Evolutionary conservation across 2,888 invertebrate genomes (phyloP).

Genomic region (Ichneumoninae sp.): DNA sequence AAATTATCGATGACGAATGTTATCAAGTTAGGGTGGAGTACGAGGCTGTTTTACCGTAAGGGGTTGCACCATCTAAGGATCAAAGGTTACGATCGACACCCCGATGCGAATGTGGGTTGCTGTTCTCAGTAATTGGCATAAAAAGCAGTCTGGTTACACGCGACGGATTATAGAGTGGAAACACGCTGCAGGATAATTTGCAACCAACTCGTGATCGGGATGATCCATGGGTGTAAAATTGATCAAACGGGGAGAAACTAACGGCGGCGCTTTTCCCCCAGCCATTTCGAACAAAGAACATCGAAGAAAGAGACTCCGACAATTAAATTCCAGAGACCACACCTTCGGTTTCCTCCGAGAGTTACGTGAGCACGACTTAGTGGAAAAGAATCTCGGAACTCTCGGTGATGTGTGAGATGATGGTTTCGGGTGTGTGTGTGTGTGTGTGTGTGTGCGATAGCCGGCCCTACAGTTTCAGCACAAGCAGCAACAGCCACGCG

Average conservation of each 20-base stretch:
- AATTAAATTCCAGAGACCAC: slow-evolving; percentile 79
- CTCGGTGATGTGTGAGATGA: slow-evolving; percentile 4
- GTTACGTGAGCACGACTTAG: slow-evolving; percentile 69
- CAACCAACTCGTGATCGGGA: no score
- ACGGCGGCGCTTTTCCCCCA: slow-evolving; percentile 8
- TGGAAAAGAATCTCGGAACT: slow-evolving; percentile 72
- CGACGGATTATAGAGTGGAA: background rate
- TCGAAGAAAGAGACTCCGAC: slow-evolving; percentile 70
- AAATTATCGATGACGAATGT: slow-evolving; percentile 30
- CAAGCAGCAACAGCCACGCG: slow-evolving; percentile 40
- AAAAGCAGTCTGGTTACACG: background rate
- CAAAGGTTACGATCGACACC: background rate
- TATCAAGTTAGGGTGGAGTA: background rate
- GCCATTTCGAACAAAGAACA: slow-evolving; percentile 74
- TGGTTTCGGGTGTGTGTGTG: slow-evolving; percentile 18
- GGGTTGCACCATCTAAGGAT: background rate
- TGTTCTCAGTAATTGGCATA: background rate
- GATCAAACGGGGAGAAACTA: no score
- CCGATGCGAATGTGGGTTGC: slow-evolving; percentile 1
- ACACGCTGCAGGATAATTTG: background rate
- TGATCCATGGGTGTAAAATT: no score
- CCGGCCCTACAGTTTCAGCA: slow-evolving; percentile 45
- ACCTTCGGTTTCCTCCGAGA: slow-evolving; percentile 75
- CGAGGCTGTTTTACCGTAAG: background rate
- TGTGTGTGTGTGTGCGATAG: slow-evolving; percentile 25